Base-by-base conservation (phyloP, 2,113 vertebrate genomes). In the Hoplias malabaricus region DNA sequence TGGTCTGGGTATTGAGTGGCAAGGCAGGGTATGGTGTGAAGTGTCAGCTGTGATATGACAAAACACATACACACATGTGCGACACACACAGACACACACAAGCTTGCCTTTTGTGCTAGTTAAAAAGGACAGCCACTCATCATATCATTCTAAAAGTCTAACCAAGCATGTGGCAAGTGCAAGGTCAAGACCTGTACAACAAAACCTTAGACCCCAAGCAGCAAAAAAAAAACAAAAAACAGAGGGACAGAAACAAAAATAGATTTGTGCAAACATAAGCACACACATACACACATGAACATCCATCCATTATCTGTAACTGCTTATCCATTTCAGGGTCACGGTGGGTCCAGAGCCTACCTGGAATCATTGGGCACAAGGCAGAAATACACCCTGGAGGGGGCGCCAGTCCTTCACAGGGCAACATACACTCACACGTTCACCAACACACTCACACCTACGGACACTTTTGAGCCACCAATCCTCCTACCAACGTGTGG, bases 131-230 rank as follows among this genome's bases (percentile, higher is more conserved):
- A 69, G 42, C 27, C 53, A 61, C 57, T 66, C 48, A 65, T 70
- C 53, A 66, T 57, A 54, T 70, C 75, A 71, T 78, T 61, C 57
- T 31, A 66, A 19, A 66, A 25, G 66, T 79, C 69, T 71, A 54
- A 65, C 43, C 72, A 82, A 63, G 65, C 66, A 71, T 70, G 57
- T 63, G 34, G 29, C 40, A 81, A 78, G 63, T 79, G 57, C 73
- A 75, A 62, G 81, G 59, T 72, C 77, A 43, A 42, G 69, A 75
- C 67, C 72, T 63, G 23, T 50, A 23, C 53, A 34, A 43, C 23
- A 69, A 46, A 69, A 21, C 34, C 16, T 31, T 62, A 48, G n/a
- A 72, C 62, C 9, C 12, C 46, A 19, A 50, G 29, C 13, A 36
- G 10, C 21, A 36, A 11, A 46, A 67, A 36, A 61, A 19, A 27